Percentiles rank a stretch among this genome's conserved stretches.
phyloP scores from a whole-genome alignment of 2,113 vertebrate genomes.

The Xiphophorus hellerii region DNA sequence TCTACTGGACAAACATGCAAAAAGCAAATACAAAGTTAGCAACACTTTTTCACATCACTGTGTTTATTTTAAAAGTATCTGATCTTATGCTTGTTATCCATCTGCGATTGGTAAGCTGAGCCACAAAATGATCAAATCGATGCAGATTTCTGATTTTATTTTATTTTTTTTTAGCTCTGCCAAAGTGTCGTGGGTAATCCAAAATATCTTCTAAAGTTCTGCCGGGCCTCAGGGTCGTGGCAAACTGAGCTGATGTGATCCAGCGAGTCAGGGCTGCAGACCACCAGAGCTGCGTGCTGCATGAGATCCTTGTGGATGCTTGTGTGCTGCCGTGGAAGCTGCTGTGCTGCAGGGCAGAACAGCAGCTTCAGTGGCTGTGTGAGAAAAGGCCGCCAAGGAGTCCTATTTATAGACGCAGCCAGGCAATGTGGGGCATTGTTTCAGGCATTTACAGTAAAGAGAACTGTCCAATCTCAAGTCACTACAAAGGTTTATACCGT shows the following conservation, averaged over 20 bases:
- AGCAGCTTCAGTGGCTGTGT: constrained; percentile 30
- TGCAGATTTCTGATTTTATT: neutral
- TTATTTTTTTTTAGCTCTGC: neutral
- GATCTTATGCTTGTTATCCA: neutral
- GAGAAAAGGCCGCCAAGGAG: constrained; percentile 44
- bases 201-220: constrained; percentile 11
- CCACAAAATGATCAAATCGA: neutral
- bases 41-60: too few relatives aligned
- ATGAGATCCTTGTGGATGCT: constrained; percentile 33
- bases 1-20: too few relatives aligned
- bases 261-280: constrained; percentile 51
- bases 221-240: constrained; percentile 22
- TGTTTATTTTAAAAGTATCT: neutral
- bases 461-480: constrained; percentile 32
- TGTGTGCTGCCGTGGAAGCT: constrained; percentile 32
- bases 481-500: neutral
- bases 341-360: constrained; percentile 45
- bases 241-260: constrained; percentile 57
- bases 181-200: neutral
- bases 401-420: constrained; percentile 58
- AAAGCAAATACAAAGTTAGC: too few relatives aligned
- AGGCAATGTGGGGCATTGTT: constrained; percentile 61
- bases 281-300: constrained; percentile 48
- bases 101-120: neutral
- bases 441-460: constrained; percentile 24